Evolutionary conservation across 2,797 vertebrate genomes (phyloP), one percentile per base, ranked within the genome.

Genomic region (Vespertilio murinus): DNA sequence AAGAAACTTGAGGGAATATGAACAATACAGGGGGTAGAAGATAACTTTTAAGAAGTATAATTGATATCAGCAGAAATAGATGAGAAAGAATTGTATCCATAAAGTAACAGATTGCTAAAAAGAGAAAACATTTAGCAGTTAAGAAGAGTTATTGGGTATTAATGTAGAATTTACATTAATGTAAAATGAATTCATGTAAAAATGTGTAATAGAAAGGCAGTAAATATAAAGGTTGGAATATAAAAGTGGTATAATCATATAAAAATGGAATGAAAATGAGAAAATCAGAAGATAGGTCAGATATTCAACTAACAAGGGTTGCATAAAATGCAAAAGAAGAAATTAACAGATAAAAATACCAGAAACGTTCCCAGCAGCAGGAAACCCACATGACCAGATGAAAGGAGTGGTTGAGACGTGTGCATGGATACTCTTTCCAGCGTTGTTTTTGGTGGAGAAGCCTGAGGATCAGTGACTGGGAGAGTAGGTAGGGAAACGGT

Each of bases 291-390:
- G 22, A 40, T 75, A 33, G 6, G 33, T 79, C 14, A 54, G 88
- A 30, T 20, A 16, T 77, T 78, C 30, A 69, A 71, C 35, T 70
- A 49, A 61, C 38, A 86, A 83, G 71, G 78, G 5, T 91, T 92
- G 42, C 5, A 25, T 89, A 65, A 93, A 89, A 69, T 77, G 3
- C 12, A 38, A 80, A 94, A 40, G 59, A 88, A 94, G 40, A 95
- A 94, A 88, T 88, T 78, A 90, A 35, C 33, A 71, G 82, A 88
- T 61, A 73, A 96, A 96, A 95, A 77, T 49, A 16, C 10, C 13
- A 59, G 20, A 84, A 38, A 59, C 22, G 8, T 90, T 87, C 33
- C 45, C 45, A 81, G 67, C 91, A 84, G 25, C 42, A 77, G 30
- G 81, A 88, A 79, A n/a, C 20, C 77, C 23, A 81, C 23, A 10